Base-by-base conservation (phyloP, 2,888 invertebrate species). In the Cheilosia grossa region DNA sequence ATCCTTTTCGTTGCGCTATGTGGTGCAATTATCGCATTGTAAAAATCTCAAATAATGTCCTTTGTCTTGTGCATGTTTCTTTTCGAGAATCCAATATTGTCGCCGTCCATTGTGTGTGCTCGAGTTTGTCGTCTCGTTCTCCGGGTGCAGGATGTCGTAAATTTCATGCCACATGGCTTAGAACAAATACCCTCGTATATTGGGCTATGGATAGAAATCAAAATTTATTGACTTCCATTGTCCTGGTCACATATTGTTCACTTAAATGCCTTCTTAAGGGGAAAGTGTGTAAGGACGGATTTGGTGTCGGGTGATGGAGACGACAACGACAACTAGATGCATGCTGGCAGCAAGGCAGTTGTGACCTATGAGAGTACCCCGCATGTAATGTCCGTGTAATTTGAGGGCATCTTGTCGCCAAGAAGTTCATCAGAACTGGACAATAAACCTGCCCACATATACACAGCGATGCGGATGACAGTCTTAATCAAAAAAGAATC, bases 11-110 rank as follows among this genome's bases (percentile, higher is more conserved):
- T 81, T 80, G 81, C 81, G 75, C 75, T 85, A 81, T 80, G 81
- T 85, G 77, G 81, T 85, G 81, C 85, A 85, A 85, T 85, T 85
- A 85, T 85, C 85, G 85, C 77, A 58, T 67, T 77, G 85, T 81
- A 81, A 85, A 81, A 81, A 85, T 85, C 85, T 85, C 10, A 67
- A 77, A 77, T 81, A 81, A 77, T 80, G 66, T 75, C 66, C 72
- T 75, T 72, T 82, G 67, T 73, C 27, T 53, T 37, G 42, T 63
- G 53, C 58, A 59, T 56, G 61, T 69, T 61, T 85, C 66, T 72
- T 80, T 77, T 72, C 56, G 10, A 56, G 54, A 67, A 72, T 63
- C 63, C 75, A 85, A 85, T 75, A 85, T 80, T 81, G 81, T 85
- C 27, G 61, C 42, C 27, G 70, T 56, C 61, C 49, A 72, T 85